Percentiles rank a stretch among this genome's conserved stretches.
phyloP scores from a whole-genome alignment of 2,797 vertebrate genomes.

The Malacoraja senta region DNA sequence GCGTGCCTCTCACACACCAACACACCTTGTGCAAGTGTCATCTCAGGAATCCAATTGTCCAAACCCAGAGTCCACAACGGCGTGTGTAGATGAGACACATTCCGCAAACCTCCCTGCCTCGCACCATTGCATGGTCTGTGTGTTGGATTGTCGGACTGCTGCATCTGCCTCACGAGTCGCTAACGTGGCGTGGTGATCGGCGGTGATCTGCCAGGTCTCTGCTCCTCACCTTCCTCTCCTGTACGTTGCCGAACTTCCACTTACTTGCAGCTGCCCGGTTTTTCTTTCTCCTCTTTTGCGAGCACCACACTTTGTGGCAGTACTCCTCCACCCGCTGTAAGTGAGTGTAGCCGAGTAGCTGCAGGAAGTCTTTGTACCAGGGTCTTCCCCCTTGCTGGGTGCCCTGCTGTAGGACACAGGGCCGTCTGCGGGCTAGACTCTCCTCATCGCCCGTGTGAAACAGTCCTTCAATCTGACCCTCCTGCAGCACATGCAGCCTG shows the following conservation, averaged over 20 bases:
- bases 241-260: constrained; percentile 67
- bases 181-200: constrained; percentile 73
- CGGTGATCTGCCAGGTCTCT: constrained; percentile 61
- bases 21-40: too few species aligned
- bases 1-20: neutral
- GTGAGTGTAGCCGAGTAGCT: constrained; percentile 87
- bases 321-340: constrained; percentile 90
- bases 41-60: neutral
- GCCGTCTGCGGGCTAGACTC: constrained; percentile 53
- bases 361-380: constrained; percentile 96
- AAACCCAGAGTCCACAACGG: neutral
- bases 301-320: constrained; percentile 94
- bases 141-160: neutral
- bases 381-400: constrained; percentile 59
- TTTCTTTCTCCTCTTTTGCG: constrained; percentile 84
- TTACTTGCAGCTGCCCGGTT: constrained; percentile 70
- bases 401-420: constrained; percentile 59
- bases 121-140: constrained; percentile 11
- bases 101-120: neutral
- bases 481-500: constrained; percentile 75
- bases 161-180: constrained; percentile 60
- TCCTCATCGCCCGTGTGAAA: constrained; percentile 63
- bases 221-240: constrained; percentile 66
- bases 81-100: neutral
- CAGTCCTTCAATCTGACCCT: constrained; percentile 68